These are phyloP conservation scores for Malthinus flaveolus DNA, from an alignment of 2,888 invertebrate genomes.

Conservation along the genomic window DNA sequence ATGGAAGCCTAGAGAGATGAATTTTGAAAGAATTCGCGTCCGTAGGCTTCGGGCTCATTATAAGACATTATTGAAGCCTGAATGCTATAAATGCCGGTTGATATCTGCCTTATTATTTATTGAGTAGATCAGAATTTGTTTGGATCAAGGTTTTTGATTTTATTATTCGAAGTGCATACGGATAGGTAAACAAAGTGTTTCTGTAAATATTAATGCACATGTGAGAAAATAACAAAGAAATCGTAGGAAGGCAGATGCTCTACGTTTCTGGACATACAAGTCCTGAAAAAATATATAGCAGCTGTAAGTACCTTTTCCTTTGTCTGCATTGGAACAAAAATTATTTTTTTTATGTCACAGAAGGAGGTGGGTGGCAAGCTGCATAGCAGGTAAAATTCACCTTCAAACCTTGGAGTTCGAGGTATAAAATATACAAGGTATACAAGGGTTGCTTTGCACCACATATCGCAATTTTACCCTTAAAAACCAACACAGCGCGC, in stretches of 20 bases:
- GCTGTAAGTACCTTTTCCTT: conserved; percentile 27
- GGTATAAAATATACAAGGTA: conserved; percentile 18
- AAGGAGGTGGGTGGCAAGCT: conserved; percentile 46
- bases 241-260: conserved; percentile 24
- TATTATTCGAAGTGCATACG: no score
- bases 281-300: conserved; percentile 32
- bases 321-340: conserved; percentile 26
- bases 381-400: conserved; percentile 41
- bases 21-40: no score
- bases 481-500: conserved; percentile 22
- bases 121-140: no score
- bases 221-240: conserved; percentile 11
- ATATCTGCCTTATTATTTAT: no score
- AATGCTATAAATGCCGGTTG: no score
- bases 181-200: no score
- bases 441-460: conserved; percentile 25
- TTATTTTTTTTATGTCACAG: conserved; percentile 29
- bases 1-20: no score
- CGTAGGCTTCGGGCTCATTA: no score
- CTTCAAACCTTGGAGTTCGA: conserved; percentile 33
- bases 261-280: conserved; percentile 23
- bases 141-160: background rate
- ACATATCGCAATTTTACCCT: conserved; percentile 22
- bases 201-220: background rate
- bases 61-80: no score